Evolutionary conservation across 2,888 invertebrate genomes (phyloP), one percentile per base, ranked within the genome.

Genomic region (Oxyteleia sp.): DNA sequence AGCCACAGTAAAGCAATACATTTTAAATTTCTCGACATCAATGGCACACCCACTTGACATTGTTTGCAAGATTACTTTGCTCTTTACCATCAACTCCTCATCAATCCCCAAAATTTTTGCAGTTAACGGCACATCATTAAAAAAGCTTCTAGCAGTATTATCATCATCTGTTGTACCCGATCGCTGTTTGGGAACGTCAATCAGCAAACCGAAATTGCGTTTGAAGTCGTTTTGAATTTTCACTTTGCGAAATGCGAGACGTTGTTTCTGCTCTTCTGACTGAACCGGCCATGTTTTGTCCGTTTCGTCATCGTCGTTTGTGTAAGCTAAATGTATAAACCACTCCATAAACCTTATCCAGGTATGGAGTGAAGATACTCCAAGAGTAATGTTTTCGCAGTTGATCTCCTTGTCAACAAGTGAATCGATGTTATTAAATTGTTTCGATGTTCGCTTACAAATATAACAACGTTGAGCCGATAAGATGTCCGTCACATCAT

Each of bases 121-220:
- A 41, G 41, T 41, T 41, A 41, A 41, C n/a, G 41, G 10, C 10
- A 41, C 41, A 8, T 41, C 10, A 41, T n/a, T n/a, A n/a, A n/a
- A n/a, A n/a, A n/a, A n/a, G n/a, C n/a, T n/a, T n/a, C n/a, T n/a
- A n/a, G n/a, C n/a, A n/a, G n/a, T n/a, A n/a, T n/a, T n/a, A n/a
- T n/a, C n/a, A n/a, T n/a, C n/a, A n/a, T n/a, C n/a, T n/a, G n/a
- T n/a, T 41, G 41, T 41, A 2, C 41, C 41, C 4, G 10, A 41
- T 41, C 41, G 4, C 3, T 3, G 41, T 41, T 41, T 41, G 10
- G 41, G 10, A 3, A 41, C 8, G 10, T 41, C 41, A 41, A 41
- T 41, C 8, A 41, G 41, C 2, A 41, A 41, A n/a, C 10, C 8
- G 10, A 41, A 8, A 41, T 5, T 2, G 26, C 4, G 2, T 4